Evolutionary conservation across 2,797 vertebrate genomes (phyloP).

Genomic region (Halcyon leucocephala): DNA sequence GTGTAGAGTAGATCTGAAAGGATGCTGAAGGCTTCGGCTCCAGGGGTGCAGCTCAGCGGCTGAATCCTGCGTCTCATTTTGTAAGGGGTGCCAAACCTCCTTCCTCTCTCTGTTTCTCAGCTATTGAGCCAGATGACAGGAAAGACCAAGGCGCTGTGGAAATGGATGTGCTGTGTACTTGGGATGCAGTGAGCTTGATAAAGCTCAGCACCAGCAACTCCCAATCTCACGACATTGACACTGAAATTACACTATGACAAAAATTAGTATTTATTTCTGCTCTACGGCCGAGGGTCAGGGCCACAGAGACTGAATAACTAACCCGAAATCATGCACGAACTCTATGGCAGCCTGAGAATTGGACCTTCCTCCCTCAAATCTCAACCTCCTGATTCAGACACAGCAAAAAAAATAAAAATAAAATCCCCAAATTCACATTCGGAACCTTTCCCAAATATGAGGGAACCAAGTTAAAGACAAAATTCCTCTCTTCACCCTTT

Average conservation of each 20-base stretch:
- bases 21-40: neutral
- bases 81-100: neutral
- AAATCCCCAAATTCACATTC: neutral
- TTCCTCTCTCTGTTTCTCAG: neutral
- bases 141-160: neutral
- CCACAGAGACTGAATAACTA: neutral
- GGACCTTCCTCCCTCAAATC: neutral
- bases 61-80: neutral
- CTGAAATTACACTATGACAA: neutral
- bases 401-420: neutral
- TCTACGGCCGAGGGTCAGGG: neutral
- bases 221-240: neutral
- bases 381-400: neutral
- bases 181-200: neutral
- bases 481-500: neutral
- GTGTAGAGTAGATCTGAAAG: neutral
- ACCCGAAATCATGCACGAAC: neutral
- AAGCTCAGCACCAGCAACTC: neutral
- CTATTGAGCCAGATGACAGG: neutral
- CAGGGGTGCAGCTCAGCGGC: neutral
- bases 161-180: neutral
- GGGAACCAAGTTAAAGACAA: neutral
- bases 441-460: neutral
- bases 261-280: neutral
- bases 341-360: neutral